A percentile compares a stretch with the other conserved stretches of the same genome.
Conservation (phyloP, 2,113 vertebrate genomes). For the Anguilla japonica region DNA sequence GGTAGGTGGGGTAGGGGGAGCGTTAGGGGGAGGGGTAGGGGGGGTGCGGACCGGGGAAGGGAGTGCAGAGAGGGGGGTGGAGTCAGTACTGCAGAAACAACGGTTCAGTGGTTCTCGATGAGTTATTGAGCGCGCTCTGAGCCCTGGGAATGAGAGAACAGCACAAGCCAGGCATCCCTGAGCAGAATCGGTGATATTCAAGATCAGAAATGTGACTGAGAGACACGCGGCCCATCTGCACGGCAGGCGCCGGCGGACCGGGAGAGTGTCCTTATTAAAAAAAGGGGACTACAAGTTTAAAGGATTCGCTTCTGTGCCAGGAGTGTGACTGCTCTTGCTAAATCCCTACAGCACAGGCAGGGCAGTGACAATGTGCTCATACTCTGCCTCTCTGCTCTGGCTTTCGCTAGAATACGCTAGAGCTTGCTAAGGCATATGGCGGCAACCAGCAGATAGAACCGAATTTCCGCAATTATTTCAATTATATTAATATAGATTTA, state of each 20-base stretch:
- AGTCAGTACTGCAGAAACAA: neutral
- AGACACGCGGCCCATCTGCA: neutral
- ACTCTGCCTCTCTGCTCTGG: neutral
- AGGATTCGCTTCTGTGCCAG: neutral
- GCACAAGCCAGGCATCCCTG: too few relatives aligned
- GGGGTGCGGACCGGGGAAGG: neutral
- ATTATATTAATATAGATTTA: too few relatives aligned
- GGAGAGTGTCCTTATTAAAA: neutral
- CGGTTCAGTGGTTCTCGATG: conserved; percentile 4
- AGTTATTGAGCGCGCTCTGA: neutral
- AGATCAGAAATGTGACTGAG: neutral
- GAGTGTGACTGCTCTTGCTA: neutral
- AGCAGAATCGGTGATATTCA: neutral
- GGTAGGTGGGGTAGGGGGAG: too few relatives aligned
- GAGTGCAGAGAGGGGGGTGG: neutral
- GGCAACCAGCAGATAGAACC: too few relatives aligned
- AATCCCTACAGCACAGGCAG: neutral
- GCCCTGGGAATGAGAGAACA: neutral
- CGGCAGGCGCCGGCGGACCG: neutral
- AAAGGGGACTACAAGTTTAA: neutral
- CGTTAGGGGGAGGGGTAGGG: neutral
- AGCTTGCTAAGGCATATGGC: too few relatives aligned
- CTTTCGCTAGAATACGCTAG: too few relatives aligned
- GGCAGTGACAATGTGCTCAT: neutral
- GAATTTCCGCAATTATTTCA: too few relatives aligned